Evolutionary conservation across 2,113 vertebrate genomes (phyloP), one percentile per base, ranked within the genome.

Genomic region (Meles meles): DNA sequence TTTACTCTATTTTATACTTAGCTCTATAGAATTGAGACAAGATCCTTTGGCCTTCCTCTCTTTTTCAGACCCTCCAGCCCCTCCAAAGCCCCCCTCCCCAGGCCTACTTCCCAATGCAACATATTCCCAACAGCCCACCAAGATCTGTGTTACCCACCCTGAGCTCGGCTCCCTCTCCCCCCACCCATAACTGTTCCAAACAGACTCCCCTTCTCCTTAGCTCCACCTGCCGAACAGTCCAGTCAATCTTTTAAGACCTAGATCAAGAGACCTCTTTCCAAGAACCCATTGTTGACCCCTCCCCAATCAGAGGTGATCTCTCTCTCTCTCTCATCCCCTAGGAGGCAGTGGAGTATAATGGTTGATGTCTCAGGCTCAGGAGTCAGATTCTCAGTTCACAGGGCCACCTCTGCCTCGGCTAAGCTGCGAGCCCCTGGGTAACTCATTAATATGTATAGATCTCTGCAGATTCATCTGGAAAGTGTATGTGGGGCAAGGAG

Each of bases 261-360:
- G 20, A 55, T 96, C 59, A 57, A 88, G 21, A 27, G 8, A 65
- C 17, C 34, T n/a, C 25, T 87, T 97, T 83, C 39, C 65, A 96
- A 84, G 42, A 39, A 52, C 49, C 18, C 20, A 39, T 2, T 72
- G 84, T 72, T 23, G 71, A 88, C 44, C 44, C 65, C 31, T 71
- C 49, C 34, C 55, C 42, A 91, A 1, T 76, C n/a, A 85, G 44
- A 93, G 3, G 2, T 79, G 23, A 84, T 79, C 79, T 76, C 79
- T 89, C 14, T 76, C 79, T 89, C 14, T 37, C 27, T 67, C 15
- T 42, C 20, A 15, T 77, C 31, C 76, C 72, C 96, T 94, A 95
- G 63, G 52, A 96, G 83, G 79, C 65, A 59, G 59, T 88, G 90
- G 27, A 72, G 52, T 61, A 37, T 29, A 96, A 84, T 76, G 77